Evolutionary conservation across 1,140 invertebrate species (phyloP).

Genomic region (Drosophila quadrilineata): DNA sequence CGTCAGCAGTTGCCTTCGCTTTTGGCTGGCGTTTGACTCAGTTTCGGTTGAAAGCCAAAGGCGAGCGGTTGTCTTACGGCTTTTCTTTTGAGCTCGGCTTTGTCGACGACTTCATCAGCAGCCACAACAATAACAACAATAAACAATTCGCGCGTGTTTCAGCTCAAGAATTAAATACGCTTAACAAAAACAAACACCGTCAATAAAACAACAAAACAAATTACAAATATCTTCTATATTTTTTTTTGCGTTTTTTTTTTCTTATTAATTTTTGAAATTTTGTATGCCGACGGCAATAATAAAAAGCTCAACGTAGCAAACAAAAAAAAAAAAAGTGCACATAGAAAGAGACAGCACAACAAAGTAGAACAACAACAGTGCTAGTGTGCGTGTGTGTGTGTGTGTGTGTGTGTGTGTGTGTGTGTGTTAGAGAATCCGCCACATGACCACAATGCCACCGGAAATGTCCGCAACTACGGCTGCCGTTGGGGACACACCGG

Average conservation of each 20-base stretch:
- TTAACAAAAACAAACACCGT: background rate
- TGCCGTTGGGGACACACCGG: constrained; percentile 60
- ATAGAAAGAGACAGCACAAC: background rate
- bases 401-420: background rate
- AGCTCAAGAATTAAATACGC: no score
- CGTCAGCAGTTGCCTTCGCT: background rate
- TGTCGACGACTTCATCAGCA: constrained; percentile 10
- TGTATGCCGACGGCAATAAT: no score
- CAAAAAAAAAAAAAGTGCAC: background rate
- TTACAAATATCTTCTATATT: no score
- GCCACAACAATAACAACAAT: background rate
- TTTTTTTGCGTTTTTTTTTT: no score
- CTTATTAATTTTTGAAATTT: no score
- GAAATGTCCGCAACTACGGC: constrained; percentile 75
- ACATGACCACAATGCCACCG: constrained; percentile 81
- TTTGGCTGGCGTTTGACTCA: constrained; percentile 35
- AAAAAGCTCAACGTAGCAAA: background rate
- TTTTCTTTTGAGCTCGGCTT: constrained; percentile 31
- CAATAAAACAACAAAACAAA: background rate
- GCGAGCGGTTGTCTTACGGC: constrained; percentile 67
- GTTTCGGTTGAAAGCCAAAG: constrained; percentile 76
- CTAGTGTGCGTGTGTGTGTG: background rate
- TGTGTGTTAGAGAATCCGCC: constrained; percentile 1
- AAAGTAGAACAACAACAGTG: background rate
- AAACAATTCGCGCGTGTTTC: constrained; percentile 8